Evolutionary conservation across 2,797 vertebrate species (phyloP), one percentile per base, ranked within the genome.

Genomic region (Muscicapa comitata): DNA sequence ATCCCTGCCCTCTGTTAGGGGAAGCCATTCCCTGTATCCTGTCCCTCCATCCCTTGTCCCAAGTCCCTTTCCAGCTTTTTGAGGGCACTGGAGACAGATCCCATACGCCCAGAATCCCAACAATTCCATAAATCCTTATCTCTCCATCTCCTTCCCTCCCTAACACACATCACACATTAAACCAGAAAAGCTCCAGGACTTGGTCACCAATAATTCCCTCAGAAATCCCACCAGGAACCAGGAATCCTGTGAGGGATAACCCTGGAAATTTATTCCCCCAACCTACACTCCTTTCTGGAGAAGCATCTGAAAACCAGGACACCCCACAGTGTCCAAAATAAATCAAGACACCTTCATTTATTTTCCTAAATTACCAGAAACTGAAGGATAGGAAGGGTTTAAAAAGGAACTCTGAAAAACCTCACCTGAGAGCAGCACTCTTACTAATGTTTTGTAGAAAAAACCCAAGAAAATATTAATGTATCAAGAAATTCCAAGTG

Each of bases 41-140:
- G 37, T 67, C 38, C 15, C 12, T 38, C 45, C 81, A 28, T 2
- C 1, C 61, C n/a, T 66, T n/a, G 15, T 66, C 15, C 29, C 43
- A 2, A 31, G 13, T 4, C 42, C 51, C 13, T 48, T 0, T 42
- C 35, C 53, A 51, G 38, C 12, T 14, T 70, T 43, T 51, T 59
- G 5, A 17, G 20, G 65, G 17, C 26, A 11, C 54, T 31, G 47
- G 16, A 71, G n/a, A 31, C 33, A 68, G 7, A 53, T 38, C 12
- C 8, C 23, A 5, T 0, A 3, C 19, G 1, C 11, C 37, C 9
- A 6, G 42, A 57, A 65, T 24, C 11, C 8, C 26, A 3, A 9
- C 3, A 51, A 13, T 61, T 48, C 54, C 79, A 47, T 19, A 25
- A 0, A 0, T 4, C 14, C 15, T 5, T 1, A 5, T 15, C 0